These are phyloP conservation scores for Microplitis manilae DNA, from an alignment of 2,888 invertebrate genomes.

Conservation along the genomic window DNA sequence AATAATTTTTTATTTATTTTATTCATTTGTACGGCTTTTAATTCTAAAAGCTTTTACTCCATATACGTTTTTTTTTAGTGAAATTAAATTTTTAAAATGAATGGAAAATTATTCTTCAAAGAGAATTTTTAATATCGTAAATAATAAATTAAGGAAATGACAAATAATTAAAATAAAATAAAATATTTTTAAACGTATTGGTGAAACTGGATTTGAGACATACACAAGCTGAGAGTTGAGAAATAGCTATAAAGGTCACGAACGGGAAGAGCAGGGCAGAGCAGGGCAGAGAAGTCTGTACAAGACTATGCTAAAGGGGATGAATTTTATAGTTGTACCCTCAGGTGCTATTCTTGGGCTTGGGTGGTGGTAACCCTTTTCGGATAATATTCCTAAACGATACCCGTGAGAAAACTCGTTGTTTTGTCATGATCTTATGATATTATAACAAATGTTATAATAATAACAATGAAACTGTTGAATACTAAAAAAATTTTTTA, in stretches of 20 bases:
- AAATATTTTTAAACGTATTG: too few species aligned
- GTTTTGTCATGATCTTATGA: constrained; percentile 63
- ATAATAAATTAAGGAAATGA: too few species aligned
- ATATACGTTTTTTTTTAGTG: too few species aligned
- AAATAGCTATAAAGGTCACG: constrained; percentile 53
- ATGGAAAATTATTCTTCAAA: too few species aligned
- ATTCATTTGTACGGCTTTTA: too few species aligned
- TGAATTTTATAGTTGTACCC: constrained; percentile 62
- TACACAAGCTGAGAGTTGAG: neutral
- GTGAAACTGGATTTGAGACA: too few species aligned
- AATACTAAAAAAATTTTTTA: constrained; percentile 63
- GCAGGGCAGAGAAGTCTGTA: neutral
- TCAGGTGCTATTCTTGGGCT: constrained; percentile 65
- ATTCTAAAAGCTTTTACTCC: too few species aligned
- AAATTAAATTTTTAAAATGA: too few species aligned
- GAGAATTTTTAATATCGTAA: too few species aligned
- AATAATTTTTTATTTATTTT: too few species aligned
- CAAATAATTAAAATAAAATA: too few species aligned
- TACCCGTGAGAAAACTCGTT: constrained; percentile 64
- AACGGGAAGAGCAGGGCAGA: constrained; percentile 19
- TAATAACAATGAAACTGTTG: constrained; percentile 58
- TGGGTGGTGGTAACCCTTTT: constrained; percentile 65
- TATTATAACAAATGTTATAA: constrained; percentile 68
- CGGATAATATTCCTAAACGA: constrained; percentile 70
- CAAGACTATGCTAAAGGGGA: constrained; percentile 30